Conservation (phyloP, 2,888 invertebrate genomes). For the Drosophila setosimentum region DNA sequence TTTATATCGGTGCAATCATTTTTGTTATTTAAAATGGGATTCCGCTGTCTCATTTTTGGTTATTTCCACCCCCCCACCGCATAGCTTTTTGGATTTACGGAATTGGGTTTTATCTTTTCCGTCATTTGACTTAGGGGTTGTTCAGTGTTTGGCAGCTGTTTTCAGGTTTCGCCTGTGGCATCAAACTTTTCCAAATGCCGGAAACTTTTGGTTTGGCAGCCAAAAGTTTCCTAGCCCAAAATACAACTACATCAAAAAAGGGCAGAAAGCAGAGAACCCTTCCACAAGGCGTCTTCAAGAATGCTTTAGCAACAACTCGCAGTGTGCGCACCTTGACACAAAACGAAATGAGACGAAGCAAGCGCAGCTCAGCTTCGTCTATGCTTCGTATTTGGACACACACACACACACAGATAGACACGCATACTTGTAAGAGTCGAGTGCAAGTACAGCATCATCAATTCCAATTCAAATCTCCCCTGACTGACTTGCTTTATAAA, state of each 20-base stretch:
- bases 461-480: slow-evolving; percentile 81
- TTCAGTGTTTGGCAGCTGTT: slow-evolving; percentile 62
- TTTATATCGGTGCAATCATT: slow-evolving; percentile 34
- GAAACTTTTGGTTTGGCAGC: slow-evolving; percentile 67
- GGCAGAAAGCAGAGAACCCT: slow-evolving; percentile 56
- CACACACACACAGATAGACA: slow-evolving; percentile 25
- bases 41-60: slow-evolving; percentile 1
- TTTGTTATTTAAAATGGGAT: slow-evolving; percentile 20
- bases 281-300: slow-evolving; percentile 70
- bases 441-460: slow-evolving; percentile 79
- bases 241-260: neutral
- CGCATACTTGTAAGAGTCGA: slow-evolving; percentile 54
- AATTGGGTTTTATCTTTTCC: slow-evolving; percentile 65
- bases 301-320: slow-evolving; percentile 37
- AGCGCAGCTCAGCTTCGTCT: slow-evolving; percentile 66
- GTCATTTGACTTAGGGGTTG: slow-evolving; percentile 62
- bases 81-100: slow-evolving; percentile 53
- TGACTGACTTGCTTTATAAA: slow-evolving; percentile 81
- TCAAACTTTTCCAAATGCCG: slow-evolving; percentile 62
- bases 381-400: slow-evolving; percentile 53
- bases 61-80: neutral
- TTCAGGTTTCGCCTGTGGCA: slow-evolving; percentile 41
- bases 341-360: slow-evolving; percentile 48
- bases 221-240: slow-evolving; percentile 63
- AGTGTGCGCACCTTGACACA: slow-evolving; percentile 67